Evolutionary conservation across 30 jellyfish, hydroid and myxozoan genomes (phyloP).

Genomic region (Chironex yamaguchii): DNA sequence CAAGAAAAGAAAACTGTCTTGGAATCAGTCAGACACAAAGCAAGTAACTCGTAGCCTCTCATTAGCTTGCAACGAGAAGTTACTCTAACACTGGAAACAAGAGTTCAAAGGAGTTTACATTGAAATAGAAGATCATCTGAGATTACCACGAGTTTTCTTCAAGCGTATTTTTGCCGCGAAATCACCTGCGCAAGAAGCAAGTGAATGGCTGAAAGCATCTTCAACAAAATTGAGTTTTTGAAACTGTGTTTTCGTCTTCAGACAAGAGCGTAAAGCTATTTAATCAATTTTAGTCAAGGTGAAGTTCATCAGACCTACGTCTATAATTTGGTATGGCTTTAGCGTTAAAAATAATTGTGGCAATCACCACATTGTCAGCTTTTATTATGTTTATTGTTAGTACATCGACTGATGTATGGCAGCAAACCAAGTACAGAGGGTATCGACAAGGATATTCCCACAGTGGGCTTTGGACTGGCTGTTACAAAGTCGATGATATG

Average conservation of each 20-base stretch:
- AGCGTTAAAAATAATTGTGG: slow-evolving; percentile 38
- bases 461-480: not conserved
- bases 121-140: too few relatives aligned
- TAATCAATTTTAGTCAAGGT: too few relatives aligned
- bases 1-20: too few relatives aligned
- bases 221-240: too few relatives aligned
- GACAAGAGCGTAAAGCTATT: not conserved
- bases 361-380: slow-evolving; percentile 59
- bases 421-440: slow-evolving; percentile 30
- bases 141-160: too few relatives aligned
- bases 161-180: not conserved
- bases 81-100: too few relatives aligned
- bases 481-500: not conserved
- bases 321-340: not conserved
- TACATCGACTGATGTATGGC: slow-evolving; percentile 89
- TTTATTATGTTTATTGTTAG: slow-evolving; percentile 74
- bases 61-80: too few relatives aligned
- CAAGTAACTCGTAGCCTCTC: too few relatives aligned
- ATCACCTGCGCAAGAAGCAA: not conserved
- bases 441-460: not conserved
- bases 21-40: too few relatives aligned
- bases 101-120: too few relatives aligned
- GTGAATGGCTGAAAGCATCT: not conserved
- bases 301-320: too few relatives aligned
- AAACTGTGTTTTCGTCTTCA: not conserved